These are phyloP conservation scores for Cosmorhoe ocellata DNA, from an alignment of 2,888 invertebrate species.

Conservation along the genomic window DNA sequence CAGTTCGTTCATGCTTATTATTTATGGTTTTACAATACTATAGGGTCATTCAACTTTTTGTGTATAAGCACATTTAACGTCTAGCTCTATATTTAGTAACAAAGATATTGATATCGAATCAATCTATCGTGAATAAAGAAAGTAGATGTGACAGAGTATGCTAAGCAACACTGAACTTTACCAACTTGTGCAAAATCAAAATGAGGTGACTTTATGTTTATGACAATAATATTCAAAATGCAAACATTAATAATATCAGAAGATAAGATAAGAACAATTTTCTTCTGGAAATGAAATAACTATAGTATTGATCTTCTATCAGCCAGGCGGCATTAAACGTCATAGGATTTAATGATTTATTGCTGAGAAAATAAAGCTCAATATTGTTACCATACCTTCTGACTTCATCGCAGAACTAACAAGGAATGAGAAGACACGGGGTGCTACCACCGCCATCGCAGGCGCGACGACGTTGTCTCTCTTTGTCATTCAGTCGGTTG, in stretches of 20 bases:
- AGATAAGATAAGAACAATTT: too few species aligned
- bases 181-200: too few species aligned
- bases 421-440: constrained; percentile 12
- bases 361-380: constrained; percentile 19
- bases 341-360: neutral
- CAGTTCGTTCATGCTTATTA: too few species aligned
- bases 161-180: constrained; percentile 20
- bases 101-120: neutral
- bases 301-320: too few species aligned
- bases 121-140: neutral
- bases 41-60: neutral
- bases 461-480: constrained; percentile 44
- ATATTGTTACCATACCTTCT: constrained; percentile 21
- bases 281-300: too few species aligned
- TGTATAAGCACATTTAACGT: constrained; percentile 12
- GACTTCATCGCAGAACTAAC: neutral
- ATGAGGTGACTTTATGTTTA: too few species aligned
- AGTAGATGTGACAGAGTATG: neutral
- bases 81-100: constrained; percentile 11
- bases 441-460: constrained; percentile 65
- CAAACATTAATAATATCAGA: too few species aligned
- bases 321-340: too few species aligned
- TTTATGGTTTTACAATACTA: neutral
- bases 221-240: too few species aligned
- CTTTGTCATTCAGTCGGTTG: constrained; percentile 70